Base-by-base conservation (phyloP, 2,888 invertebrate genomes). In the Antheraea yamamai region DNA sequence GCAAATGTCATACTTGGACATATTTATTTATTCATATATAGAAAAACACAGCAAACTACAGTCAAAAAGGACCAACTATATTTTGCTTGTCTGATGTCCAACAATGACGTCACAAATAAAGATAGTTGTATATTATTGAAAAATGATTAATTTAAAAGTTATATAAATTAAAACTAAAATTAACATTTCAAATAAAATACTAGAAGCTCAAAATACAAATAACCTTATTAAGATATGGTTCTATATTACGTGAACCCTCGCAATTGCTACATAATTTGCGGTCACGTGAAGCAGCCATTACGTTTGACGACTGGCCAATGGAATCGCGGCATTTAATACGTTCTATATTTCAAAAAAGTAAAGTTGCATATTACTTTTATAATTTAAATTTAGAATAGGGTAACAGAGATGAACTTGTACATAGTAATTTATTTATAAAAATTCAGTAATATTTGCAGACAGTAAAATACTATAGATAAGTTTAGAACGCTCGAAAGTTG, bases 281-380 rank as follows among this genome's bases (percentile, higher is more conserved):
- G 94, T 95, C 95, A 94, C 95, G 94, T 91, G 89, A 95, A 88
- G 83, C 90, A 83, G 90, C 92, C 94, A 94, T 95, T 95, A 95
- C 86, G 81, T 80, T 82, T 78, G 80, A 78, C 81, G 81, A 80
- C 78, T 88, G 86, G 81, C 95, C 95, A 95, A 95, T 94, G 85
- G 87, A 88, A 89, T 87, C 85, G 85, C 89, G 82, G 81, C 85
- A 79, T 89, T 92, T 92, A 93, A 94, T 94, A 87, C 87, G 89
- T 91, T 90, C 89, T 87, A 87, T 91, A 88, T 93, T 92, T 88
- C 87, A 90, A 91, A 91, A 89, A 80, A 85, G 85, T 87, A 87
- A 85, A 87, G 84, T 79, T 80, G 82, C 84, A 81, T 72, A 78
- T 77, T 77, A 66, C 30, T 66, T 2, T 14, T 78, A 82, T 81